A percentile compares a stretch with the other conserved stretches of the same genome.
Conservation (phyloP, 2,797 vertebrate genomes). For the Centropyge bicolor region DNA sequence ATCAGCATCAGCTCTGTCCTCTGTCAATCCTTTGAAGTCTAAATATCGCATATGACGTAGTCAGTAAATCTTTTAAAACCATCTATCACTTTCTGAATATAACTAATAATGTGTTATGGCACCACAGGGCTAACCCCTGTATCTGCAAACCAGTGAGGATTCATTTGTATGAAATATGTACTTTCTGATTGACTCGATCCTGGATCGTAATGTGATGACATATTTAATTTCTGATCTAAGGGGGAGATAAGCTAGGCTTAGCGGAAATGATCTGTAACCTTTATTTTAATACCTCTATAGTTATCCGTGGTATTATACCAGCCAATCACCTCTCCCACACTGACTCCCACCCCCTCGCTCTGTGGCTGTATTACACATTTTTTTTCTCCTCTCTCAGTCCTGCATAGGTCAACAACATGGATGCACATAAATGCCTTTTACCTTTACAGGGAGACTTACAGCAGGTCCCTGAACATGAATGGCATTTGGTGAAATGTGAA, state of each 20-base stretch:
- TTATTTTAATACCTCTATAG: constrained; percentile 78
- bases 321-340: constrained; percentile 61
- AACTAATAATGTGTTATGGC: constrained; percentile 69
- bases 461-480: constrained; percentile 17
- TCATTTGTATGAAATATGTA: constrained; percentile 75
- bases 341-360: constrained; percentile 18
- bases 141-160: constrained; percentile 48
- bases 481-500: constrained; percentile 50
- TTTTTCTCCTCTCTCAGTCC: constrained; percentile 22
- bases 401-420: constrained; percentile 60
- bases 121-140: constrained; percentile 37
- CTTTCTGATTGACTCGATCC: constrained; percentile 75
- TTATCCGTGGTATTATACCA: constrained; percentile 73
- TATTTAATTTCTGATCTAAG: constrained; percentile 78
- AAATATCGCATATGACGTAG: constrained; percentile 56
- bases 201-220: constrained; percentile 75
- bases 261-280: constrained; percentile 77
- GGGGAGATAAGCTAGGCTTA: constrained; percentile 76
- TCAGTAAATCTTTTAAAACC: constrained; percentile 75
- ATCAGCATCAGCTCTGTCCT: constrained; percentile 49
- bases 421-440: constrained; percentile 46
- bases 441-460: constrained; percentile 23
- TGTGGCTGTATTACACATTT: neutral
- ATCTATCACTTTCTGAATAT: constrained; percentile 59
- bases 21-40: constrained; percentile 62